Evolutionary conservation across 2,113 vertebrate species (phyloP).

Genomic region (Myanophis thanlyinensis): DNA sequence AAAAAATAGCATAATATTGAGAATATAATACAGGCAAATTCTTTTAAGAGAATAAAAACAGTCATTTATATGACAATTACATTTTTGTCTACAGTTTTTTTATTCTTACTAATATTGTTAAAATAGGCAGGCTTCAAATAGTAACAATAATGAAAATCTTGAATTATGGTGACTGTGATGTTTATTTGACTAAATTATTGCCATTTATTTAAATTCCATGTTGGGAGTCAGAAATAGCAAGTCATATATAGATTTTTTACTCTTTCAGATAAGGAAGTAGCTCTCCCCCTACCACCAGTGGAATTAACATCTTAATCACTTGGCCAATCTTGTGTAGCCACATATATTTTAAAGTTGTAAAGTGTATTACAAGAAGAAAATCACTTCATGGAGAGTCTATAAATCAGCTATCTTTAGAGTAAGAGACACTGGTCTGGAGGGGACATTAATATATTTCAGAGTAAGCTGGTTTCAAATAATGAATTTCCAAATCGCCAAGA

Average conservation of each 20-base stretch:
- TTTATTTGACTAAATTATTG: not conserved
- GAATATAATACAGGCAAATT: slow-evolving; percentile 4
- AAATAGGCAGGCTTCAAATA: not conserved
- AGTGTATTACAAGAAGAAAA: not conserved
- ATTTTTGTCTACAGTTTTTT: not conserved
- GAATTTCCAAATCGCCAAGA: not conserved
- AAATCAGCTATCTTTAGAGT: not conserved
- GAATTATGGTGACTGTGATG: not conserved
- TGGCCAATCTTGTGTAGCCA: not conserved
- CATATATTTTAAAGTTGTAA: not conserved
- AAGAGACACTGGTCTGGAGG: not conserved
- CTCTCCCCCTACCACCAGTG: not conserved
- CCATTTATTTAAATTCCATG: not conserved
- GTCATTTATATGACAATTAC: not conserved
- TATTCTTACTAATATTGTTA: not conserved
- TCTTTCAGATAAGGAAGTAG: not conserved
- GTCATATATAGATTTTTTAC: not conserved
- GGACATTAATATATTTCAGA: not conserved
- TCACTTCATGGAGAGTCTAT: not conserved
- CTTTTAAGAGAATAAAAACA: not conserved
- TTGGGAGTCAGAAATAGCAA: not conserved
- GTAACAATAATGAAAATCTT: not conserved
- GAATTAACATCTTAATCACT: not conserved
- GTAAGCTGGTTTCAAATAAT: not conserved
- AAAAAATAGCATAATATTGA: not conserved